Percentiles rank a stretch among this genome's conserved stretches.
Conservation (phyloP, 1,140 invertebrate species). For the Drosophila orena region DNA sequence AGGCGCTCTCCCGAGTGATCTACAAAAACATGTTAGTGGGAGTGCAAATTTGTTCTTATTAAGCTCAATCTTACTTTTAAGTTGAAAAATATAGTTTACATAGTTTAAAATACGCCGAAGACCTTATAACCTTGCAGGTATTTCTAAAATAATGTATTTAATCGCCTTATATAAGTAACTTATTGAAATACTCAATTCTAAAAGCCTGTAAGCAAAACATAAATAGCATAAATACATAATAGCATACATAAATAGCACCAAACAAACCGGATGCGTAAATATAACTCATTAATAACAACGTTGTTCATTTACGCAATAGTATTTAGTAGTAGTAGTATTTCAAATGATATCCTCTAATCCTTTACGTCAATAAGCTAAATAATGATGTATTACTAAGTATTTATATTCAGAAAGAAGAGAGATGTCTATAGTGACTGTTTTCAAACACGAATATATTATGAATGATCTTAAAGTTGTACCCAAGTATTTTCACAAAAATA, state of each 20-base stretch:
- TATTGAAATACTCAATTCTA: too few relatives aligned
- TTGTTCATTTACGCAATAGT: not conserved
- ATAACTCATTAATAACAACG: not conserved
- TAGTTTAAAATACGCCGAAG: not conserved
- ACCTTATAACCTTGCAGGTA: not conserved
- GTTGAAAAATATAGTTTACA: too few relatives aligned
- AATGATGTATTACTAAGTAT: not conserved
- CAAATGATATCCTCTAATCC: not conserved
- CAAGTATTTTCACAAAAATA: not conserved
- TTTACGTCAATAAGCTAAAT: not conserved
- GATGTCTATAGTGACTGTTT: too few relatives aligned
- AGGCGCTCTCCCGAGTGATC: constrained; percentile 89
- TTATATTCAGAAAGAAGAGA: not conserved
- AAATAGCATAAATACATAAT: too few relatives aligned
- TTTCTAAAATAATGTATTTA: not conserved
- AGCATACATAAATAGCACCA: not conserved
- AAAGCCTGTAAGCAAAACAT: not conserved
- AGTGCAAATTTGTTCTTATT: not conserved
- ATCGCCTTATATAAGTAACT: too few relatives aligned
- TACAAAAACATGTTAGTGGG: constrained; percentile 51
- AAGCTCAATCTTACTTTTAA: not conserved
- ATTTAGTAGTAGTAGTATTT: not conserved
- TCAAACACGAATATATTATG: not conserved
- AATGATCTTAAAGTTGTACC: not conserved
- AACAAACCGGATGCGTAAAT: not conserved